Base-by-base conservation (phyloP, 2,113 vertebrate genomes). In the Pollachius pollachius region DNA sequence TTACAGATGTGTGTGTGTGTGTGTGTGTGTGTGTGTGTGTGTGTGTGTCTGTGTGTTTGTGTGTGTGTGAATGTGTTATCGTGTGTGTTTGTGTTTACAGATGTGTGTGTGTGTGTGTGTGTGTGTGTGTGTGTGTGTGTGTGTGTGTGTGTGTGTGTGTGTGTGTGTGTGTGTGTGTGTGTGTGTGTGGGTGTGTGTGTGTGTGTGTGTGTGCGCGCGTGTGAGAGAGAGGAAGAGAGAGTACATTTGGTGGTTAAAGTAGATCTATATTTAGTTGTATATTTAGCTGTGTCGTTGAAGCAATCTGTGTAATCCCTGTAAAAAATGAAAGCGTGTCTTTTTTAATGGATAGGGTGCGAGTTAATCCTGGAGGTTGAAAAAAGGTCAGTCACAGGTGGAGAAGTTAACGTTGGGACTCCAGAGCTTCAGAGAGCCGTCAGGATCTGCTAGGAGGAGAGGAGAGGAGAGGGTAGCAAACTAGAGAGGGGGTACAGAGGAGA, bases 401-500 rank as follows among this genome's bases (percentile, higher is more conserved):
- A 48, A 48, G 41, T 48, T 48, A 48, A 6, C 12, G 9, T 48
- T 13, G 6, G 41, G 41, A 48, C 41, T 48, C 41, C 41, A 48
- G 8, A 48, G 41, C 5, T 9, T 90, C 88, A 93, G 91, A 89
- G 87, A 90, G 89, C 81, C 93, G 91, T 84, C 80, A 88, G 79
- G 82, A 76, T 78, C 89, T 85, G 85, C 80, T 70, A 72, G 68
- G 87, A 86, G 74, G 73, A 78, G 82, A 82, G 87, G 69, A 78
- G 72, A 83, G 83, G 83, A 81, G 58, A 67, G 30, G 62, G 21
- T 23, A 23, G 21, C 21, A 23, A 2, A 23, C 21, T 23, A 23
- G 21, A 23, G 21, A 23, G 21, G 21, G 21, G 21, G 21, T 23
- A 23, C 1, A 23, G 21, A 34, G 25, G 23, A 48, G 66, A 77